A percentile compares a stretch with the other conserved stretches of the same genome.
These are phyloP conservation scores for Nebria brevicollis DNA, from an alignment of 2,888 invertebrate species.

Conservation along the genomic window DNA sequence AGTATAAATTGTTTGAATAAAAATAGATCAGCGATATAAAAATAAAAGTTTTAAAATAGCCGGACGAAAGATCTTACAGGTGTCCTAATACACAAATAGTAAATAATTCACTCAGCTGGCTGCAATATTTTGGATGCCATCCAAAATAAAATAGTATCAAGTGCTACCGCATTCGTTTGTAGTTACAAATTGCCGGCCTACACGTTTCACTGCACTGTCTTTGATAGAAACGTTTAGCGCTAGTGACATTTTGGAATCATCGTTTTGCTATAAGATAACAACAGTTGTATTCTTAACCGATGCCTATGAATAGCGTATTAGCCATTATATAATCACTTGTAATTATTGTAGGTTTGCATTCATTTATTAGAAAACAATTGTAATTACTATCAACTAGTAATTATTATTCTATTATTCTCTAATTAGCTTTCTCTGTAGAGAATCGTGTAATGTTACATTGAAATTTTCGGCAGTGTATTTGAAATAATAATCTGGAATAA, in stretches of 20 bases:
- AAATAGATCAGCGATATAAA: background rate
- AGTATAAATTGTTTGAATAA: background rate
- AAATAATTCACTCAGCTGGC: background rate
- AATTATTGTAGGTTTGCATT: background rate
- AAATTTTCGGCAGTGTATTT: background rate
- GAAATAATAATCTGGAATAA: background rate
- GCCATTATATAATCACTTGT: background rate
- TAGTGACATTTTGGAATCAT: background rate
- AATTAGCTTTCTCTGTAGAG: background rate
- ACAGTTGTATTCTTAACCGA: background rate
- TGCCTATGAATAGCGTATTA: background rate
- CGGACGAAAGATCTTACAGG: background rate
- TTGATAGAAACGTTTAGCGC: background rate
- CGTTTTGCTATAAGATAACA: background rate
- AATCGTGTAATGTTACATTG: background rate
- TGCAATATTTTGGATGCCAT: background rate
- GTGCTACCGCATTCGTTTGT: background rate
- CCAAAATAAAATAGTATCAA: background rate
- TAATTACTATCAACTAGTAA: background rate
- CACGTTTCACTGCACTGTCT: background rate
- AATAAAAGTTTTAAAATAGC: conserved; percentile 9
- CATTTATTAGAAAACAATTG: background rate
- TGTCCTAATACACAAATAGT: background rate
- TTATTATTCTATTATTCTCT: no score
- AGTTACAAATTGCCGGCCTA: background rate